Evolutionary conservation across 2,888 invertebrate species (phyloP).

Genomic region (Synergus gifuensis): DNA sequence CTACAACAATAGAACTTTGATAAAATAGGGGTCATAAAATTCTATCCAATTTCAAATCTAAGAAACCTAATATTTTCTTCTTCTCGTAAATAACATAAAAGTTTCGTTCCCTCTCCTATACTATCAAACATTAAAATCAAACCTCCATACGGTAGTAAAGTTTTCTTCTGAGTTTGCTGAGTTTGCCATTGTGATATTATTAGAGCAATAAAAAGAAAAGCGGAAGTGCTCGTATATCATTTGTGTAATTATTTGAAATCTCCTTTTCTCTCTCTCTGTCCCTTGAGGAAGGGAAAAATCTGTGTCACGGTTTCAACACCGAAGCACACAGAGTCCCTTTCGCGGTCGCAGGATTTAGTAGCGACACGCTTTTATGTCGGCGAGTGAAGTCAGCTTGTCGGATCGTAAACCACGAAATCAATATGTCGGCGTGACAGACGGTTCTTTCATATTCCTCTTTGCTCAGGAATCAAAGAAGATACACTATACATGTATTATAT

Average conservation of each 20-base stretch:
- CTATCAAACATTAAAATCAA: constrained; percentile 31
- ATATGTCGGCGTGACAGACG: constrained; percentile 41
- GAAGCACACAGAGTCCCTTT: constrained; percentile 31
- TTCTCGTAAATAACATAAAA: constrained; percentile 28
- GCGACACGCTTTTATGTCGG: constrained; percentile 38
- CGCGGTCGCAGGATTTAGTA: constrained; percentile 39
- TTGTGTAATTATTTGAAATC: constrained; percentile 37
- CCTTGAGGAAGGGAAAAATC: constrained; percentile 1
- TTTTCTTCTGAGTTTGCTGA: not conserved
- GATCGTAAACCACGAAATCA: constrained; percentile 41
- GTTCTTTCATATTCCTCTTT: constrained; percentile 40
- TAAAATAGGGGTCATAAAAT: constrained; percentile 8
- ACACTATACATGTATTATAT: not conserved
- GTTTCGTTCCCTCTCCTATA: not conserved
- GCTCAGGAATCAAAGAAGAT: constrained; percentile 28
- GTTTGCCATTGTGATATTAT: not conserved
- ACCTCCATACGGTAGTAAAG: not conserved
- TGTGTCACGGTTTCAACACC: constrained; percentile 28
- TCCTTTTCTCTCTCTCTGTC: not conserved
- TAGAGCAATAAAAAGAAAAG: constrained; percentile 12
- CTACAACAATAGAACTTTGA: not conserved
- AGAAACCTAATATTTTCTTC: constrained; percentile 14
- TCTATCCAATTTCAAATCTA: constrained; percentile 21
- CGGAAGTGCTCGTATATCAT: constrained; percentile 34
- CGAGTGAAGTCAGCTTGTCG: constrained; percentile 41